These are phyloP conservation scores for Frieseomelitta varia DNA, from an alignment of 1,140 invertebrate genomes.

Conservation along the genomic window DNA sequence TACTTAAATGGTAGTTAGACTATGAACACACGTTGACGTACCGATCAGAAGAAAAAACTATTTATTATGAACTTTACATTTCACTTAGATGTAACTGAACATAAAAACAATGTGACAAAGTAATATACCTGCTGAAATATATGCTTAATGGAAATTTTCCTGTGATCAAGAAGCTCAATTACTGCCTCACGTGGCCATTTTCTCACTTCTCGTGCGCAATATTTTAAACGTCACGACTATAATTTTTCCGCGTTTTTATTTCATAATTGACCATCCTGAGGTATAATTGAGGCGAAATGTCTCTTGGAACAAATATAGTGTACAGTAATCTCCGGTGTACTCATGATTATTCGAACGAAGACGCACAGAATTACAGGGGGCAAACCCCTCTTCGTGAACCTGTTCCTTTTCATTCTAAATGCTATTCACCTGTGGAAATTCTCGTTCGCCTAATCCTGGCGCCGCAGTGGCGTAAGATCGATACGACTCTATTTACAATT, in stretches of 20 bases:
- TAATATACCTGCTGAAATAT: background rate
- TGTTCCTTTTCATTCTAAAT: slow-evolving; percentile 35
- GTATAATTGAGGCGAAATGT: background rate
- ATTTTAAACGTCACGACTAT: background rate
- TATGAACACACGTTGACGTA: too few relatives aligned
- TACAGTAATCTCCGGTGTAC: background rate
- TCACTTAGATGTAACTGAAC: background rate
- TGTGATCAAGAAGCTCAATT: background rate
- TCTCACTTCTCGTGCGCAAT: background rate
- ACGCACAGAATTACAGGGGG: background rate
- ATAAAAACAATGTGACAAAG: background rate
- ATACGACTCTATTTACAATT: background rate
- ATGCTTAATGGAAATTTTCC: background rate
- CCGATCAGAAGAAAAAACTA: background rate
- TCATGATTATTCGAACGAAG: background rate
- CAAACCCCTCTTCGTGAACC: slow-evolving; percentile 27
- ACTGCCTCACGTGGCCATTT: background rate
- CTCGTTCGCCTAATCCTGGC: slow-evolving; percentile 14
- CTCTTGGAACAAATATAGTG: background rate
- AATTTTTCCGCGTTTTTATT: background rate
- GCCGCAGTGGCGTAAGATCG: slow-evolving; percentile 31
- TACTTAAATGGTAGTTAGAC: background rate
- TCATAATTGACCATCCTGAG: background rate
- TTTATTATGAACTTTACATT: background rate
- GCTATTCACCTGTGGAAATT: slow-evolving; percentile 43